A percentile compares a stretch with the other conserved stretches of the same genome.
Evolutionary conservation across 2,113 vertebrate species (phyloP).

Genomic region (Oxyura jamaicensis): DNA sequence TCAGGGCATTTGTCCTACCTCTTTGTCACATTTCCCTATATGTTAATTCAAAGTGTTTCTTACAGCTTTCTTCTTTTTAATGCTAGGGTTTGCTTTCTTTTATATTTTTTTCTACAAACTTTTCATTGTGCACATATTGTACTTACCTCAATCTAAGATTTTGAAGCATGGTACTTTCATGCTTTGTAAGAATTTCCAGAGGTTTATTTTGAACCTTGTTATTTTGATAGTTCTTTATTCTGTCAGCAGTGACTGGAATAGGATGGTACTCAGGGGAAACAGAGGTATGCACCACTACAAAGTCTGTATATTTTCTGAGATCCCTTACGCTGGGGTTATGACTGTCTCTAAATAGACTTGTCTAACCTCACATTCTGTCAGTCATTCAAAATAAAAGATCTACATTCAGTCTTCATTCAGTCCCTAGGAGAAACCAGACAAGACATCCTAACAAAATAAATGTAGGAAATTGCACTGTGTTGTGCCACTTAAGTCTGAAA

Average conservation of each 20-base stretch:
- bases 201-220: slow-evolving; percentile 31
- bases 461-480: background rate
- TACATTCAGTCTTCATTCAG: background rate
- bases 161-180: background rate
- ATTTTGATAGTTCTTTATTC: slow-evolving; percentile 27
- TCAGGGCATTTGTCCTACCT: background rate
- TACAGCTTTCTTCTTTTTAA: background rate
- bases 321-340: background rate
- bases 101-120: background rate
- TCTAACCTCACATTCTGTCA: slow-evolving; percentile 28
- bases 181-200: background rate
- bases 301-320: background rate
- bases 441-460: background rate
- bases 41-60: background rate
- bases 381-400: background rate
- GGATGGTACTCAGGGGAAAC: background rate
- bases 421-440: background rate
- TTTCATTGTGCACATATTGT: background rate
- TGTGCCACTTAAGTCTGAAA: background rate
- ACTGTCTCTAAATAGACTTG: slow-evolving; percentile 4
- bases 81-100: background rate
- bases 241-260: slow-evolving; percentile 3
- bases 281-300: background rate
- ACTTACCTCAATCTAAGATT: background rate
- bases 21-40: background rate